These are phyloP conservation scores for Stomatorhinus ivindoensis DNA, from an alignment of 2,113 vertebrate species.

Conservation along the genomic window DNA sequence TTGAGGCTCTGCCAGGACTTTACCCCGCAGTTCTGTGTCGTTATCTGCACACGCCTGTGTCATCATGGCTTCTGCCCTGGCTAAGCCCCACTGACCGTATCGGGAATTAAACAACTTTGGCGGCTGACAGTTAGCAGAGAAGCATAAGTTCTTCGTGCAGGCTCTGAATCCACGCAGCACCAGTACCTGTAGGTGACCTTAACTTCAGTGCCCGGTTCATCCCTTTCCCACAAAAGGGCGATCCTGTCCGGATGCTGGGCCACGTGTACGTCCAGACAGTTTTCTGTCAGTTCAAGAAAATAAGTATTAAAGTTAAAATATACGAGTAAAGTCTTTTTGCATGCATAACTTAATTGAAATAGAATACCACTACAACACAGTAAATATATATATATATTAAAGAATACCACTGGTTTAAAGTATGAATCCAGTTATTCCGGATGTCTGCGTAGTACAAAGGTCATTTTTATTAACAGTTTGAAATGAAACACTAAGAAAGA, in stretches of 20 bases:
- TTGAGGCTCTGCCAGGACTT: neutral
- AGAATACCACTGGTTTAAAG: neutral
- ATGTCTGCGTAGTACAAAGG: neutral
- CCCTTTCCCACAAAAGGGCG: slow-evolving; percentile 91
- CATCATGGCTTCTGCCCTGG: neutral
- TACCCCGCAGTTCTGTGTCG: neutral
- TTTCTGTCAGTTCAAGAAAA: slow-evolving; percentile 64
- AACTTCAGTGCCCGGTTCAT: slow-evolving; percentile 81
- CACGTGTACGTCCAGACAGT: slow-evolving; percentile 85
- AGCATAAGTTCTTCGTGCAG: neutral
- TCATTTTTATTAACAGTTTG: neutral
- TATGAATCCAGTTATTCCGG: neutral
- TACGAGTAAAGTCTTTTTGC: neutral
- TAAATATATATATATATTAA: neutral
- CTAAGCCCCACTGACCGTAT: neutral
- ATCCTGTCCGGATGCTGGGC: slow-evolving; percentile 68
- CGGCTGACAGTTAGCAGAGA: neutral
- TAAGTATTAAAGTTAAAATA: neutral
- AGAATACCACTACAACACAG: neutral
- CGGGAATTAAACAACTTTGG: neutral
- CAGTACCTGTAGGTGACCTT: slow-evolving; percentile 80
- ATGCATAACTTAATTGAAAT: neutral
- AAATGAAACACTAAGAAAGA: neutral
- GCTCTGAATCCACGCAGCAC: neutral
- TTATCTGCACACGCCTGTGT: neutral